Percentiles rank a stretch among this genome's conserved stretches.
Conservation (phyloP, 2,113 vertebrate species). For the Myrmophylax atrothorax region DNA sequence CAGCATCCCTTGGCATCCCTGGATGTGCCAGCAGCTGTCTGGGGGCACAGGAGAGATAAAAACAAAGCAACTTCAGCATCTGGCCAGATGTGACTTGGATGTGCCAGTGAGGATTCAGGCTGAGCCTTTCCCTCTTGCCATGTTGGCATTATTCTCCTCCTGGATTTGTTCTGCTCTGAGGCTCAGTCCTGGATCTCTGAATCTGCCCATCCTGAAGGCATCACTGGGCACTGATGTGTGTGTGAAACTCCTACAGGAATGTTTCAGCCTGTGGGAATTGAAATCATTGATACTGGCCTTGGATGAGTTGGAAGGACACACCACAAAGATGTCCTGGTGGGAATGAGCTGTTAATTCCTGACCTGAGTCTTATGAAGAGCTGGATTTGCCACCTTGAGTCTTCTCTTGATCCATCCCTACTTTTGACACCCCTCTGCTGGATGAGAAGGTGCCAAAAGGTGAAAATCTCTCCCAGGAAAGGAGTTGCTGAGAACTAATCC, state of each 20-base stretch:
- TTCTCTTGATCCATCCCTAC: neutral
- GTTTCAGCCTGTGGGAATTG: neutral
- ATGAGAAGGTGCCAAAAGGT: neutral
- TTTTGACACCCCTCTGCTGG: neutral
- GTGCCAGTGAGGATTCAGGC: neutral
- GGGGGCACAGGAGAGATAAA: neutral
- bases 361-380: neutral
- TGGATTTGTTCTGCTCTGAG: neutral
- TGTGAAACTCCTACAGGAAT: neutral
- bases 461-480: neutral
- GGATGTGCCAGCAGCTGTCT: neutral
- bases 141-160: neutral
- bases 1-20: fast-evolving
- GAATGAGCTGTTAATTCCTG: neutral
- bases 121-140: neutral
- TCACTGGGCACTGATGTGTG: fast-evolving
- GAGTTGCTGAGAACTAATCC: neutral
- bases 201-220: neutral
- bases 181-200: neutral
- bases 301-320: neutral
- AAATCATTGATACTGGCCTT: too few species aligned
- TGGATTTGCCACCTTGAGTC: neutral
- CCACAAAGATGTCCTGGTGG: neutral
- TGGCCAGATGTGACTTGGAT: neutral
- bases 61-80: neutral